Conservation (phyloP, 2,888 invertebrate species). For the Tholera decimalis region DNA sequence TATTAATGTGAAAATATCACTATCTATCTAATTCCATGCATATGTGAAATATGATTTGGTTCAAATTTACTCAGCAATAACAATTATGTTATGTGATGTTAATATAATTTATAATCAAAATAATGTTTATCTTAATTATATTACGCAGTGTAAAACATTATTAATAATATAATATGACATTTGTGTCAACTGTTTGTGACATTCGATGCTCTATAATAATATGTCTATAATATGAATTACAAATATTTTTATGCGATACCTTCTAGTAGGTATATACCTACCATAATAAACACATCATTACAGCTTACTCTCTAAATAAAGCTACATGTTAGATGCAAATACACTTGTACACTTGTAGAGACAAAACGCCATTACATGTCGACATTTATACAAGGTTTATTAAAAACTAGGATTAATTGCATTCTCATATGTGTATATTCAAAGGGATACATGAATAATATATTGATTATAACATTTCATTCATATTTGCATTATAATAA, state of each 20-base stretch:
- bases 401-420: constrained; percentile 40
- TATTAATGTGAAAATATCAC: constrained; percentile 12
- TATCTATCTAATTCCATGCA: constrained; percentile 23
- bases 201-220: constrained; percentile 40
- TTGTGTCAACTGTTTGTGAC: constrained; percentile 49
- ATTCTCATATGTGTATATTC: constrained; percentile 25
- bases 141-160: constrained; percentile 41
- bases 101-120: constrained; percentile 27
- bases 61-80: constrained; percentile 33
- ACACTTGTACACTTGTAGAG: constrained; percentile 24
- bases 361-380: constrained; percentile 23
- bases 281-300: constrained; percentile 14
- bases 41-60: constrained; percentile 9
- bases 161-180: constrained; percentile 43
- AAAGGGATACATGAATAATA: constrained; percentile 25
- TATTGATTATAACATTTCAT: constrained; percentile 8
- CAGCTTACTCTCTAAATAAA: constrained; percentile 46
- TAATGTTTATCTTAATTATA: constrained; percentile 39
- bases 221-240: constrained; percentile 1
- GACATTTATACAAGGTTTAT: constrained; percentile 10
- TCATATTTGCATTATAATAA: constrained; percentile 12
- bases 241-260: constrained; percentile 14
- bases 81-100: constrained; percentile 19
- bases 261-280: too few relatives aligned
- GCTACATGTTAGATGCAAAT: constrained; percentile 39